phyloP scores from a whole-genome alignment of 2,888 invertebrate genomes.

The Macrosiphum euphorbiae region DNA sequence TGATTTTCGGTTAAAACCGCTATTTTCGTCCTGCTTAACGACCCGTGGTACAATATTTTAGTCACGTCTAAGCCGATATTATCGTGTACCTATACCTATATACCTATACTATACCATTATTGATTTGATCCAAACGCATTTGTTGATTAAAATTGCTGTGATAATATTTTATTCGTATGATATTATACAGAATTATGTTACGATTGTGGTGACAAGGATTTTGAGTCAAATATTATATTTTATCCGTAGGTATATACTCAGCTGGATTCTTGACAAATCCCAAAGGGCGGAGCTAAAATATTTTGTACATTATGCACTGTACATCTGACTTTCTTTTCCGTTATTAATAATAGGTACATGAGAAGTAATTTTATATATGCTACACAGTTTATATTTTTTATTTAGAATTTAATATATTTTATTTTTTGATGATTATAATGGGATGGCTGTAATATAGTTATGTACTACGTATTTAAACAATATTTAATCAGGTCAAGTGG shows the following conservation, averaged over 20 bases:
- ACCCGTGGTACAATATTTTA: background rate
- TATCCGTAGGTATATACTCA: background rate
- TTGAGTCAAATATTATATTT: background rate
- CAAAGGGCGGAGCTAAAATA: background rate
- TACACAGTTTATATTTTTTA: background rate
- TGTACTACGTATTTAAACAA: background rate
- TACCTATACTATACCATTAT: background rate
- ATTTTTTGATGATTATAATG: too few relatives aligned
- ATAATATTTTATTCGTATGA: background rate
- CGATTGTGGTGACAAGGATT: background rate
- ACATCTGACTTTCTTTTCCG: background rate
- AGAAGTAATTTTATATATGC: background rate
- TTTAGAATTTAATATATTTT: too few relatives aligned
- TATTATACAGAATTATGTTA: background rate
- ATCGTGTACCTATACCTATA: background rate
- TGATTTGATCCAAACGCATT: conserved; percentile 17
- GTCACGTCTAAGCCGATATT: background rate
- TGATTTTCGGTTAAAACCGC: conserved; percentile 16
- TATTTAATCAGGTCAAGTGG: too few relatives aligned
- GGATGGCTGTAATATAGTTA: background rate
- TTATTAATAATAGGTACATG: background rate
- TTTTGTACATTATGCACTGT: background rate
- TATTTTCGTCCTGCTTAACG: background rate
- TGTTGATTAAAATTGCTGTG: background rate
- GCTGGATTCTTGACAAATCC: background rate